Evolutionary conservation across 2,113 vertebrate genomes (phyloP).

Genomic region (Engystomops pustulosus): DNA sequence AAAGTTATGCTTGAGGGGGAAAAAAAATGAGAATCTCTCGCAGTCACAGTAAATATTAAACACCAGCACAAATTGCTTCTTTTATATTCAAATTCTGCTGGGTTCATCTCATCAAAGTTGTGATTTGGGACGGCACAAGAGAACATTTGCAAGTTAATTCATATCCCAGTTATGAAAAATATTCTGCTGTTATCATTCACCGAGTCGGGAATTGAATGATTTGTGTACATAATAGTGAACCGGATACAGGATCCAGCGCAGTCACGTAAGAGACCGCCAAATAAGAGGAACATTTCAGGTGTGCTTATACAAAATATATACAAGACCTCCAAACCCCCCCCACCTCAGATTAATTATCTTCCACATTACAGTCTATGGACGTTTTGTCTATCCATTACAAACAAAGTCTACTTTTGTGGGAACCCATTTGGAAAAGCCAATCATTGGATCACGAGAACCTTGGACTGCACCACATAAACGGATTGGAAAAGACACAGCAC

Average conservation of each 20-base stretch:
- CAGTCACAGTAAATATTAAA: conserved; percentile 13
- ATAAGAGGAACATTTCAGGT: neutral
- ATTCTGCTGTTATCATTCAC: neutral
- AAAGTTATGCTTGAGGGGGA: neutral
- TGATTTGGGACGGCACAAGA: neutral
- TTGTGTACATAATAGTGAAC: neutral
- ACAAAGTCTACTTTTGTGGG: too few relatives aligned
- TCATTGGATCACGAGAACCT: too few relatives aligned
- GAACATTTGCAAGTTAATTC: conserved; percentile 34
- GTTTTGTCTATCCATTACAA: too few relatives aligned
- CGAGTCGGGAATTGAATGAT: neutral
- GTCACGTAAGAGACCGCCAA: neutral
- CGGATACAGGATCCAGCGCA: neutral
- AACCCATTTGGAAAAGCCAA: too few relatives aligned
- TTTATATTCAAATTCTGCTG: conserved; percentile 26
- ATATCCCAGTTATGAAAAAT: neutral
- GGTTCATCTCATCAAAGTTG: neutral
- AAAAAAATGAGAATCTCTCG: conserved; percentile 1
- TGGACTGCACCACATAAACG: too few relatives aligned
- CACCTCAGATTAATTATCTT: too few relatives aligned
- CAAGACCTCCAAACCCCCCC: too few relatives aligned
- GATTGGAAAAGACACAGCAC: too few relatives aligned
- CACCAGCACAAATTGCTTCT: conserved; percentile 17
- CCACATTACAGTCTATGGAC: too few relatives aligned
- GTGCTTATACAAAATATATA: too few relatives aligned